Percentiles rank a stretch among this genome's conserved stretches.
Evolutionary conservation across 2,888 invertebrate species (phyloP).

Genomic region (Lithophane semibrunnea): DNA sequence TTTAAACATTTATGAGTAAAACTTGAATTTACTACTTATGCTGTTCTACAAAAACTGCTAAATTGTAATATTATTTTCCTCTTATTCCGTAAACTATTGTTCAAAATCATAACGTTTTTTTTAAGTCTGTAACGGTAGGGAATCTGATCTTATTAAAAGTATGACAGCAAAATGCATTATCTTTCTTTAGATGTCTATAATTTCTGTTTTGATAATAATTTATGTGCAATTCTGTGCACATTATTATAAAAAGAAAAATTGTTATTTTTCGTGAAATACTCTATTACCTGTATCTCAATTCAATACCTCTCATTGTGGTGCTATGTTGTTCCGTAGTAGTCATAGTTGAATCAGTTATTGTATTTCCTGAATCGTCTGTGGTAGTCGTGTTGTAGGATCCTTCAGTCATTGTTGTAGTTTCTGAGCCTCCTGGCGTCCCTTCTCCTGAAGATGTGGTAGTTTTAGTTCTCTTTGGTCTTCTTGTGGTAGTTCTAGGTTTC

Average conservation of each 20-base stretch:
- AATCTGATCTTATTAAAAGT: too few relatives aligned
- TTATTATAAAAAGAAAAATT: neutral
- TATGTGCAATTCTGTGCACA: too few relatives aligned
- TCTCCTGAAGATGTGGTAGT: neutral
- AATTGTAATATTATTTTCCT: neutral
- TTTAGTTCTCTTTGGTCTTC: neutral
- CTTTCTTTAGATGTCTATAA: neutral
- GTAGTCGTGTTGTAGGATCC: neutral
- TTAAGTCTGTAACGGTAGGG: too few relatives aligned
- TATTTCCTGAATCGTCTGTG: neutral
- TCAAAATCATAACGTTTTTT: neutral
- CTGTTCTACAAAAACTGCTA: neutral
- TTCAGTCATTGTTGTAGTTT: neutral
- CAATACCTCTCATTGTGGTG: conserved; percentile 16
- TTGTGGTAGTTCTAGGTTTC: neutral
- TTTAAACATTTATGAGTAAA: neutral
- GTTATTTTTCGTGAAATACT: too few relatives aligned
- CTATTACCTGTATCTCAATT: neutral
- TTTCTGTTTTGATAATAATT: too few relatives aligned
- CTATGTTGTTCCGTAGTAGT: conserved; percentile 5
- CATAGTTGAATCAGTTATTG: conserved; percentile 2
- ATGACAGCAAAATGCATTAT: too few relatives aligned
- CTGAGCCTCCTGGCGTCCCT: neutral
- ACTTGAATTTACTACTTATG: neutral
- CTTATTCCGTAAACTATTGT: neutral